These are phyloP conservation scores for Solenodon paradoxus DNA, from an alignment of 2,113 vertebrate species.

Conservation along the genomic window DNA sequence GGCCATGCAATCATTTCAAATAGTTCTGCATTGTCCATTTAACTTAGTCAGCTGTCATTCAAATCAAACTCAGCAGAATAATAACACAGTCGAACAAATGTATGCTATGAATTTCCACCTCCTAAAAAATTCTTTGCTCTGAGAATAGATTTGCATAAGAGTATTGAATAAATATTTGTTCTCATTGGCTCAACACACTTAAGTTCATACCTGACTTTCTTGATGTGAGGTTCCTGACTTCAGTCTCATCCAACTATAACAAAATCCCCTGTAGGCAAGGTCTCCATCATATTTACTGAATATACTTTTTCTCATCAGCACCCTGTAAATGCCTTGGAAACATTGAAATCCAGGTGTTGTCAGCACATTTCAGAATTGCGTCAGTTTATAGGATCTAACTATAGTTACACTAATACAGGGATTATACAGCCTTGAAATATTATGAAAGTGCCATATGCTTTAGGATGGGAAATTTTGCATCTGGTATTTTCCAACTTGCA, in stretches of 20 bases:
- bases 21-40: fast-evolving
- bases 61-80: background rate
- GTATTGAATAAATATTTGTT: background rate
- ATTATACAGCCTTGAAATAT: background rate
- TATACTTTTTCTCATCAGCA: background rate
- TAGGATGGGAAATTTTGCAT: background rate
- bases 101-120: background rate
- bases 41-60: background rate
- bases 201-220: background rate
- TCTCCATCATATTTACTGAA: background rate
- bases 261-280: background rate
- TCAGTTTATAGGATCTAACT: background rate
- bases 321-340: background rate
- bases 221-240: background rate
- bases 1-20: background rate
- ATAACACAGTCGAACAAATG: background rate
- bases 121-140: background rate
- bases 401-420: background rate
- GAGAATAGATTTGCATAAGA: background rate
- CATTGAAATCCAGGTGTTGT: background rate
- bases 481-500: background rate
- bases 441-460: background rate
- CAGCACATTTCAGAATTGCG: background rate
- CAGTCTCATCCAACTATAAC: background rate
- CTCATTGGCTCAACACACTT: background rate